Evolutionary conservation across 2,113 vertebrate species (phyloP).

Genomic region (Polypterus bichir): DNA sequence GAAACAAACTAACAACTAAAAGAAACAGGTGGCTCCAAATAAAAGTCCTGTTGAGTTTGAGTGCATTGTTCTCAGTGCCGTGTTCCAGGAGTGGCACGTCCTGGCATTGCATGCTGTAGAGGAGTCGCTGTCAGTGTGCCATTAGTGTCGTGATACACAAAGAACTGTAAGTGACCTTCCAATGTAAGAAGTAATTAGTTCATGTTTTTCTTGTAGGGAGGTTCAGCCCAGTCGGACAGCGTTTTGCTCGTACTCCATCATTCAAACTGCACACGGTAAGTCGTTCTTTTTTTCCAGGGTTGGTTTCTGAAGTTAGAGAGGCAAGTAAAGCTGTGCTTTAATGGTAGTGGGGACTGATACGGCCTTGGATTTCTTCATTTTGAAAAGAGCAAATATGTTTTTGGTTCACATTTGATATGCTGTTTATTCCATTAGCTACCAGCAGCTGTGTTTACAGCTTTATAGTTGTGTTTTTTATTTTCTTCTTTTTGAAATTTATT

Average conservation of each 20-base stretch:
- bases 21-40: background rate
- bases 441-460: too few relatives aligned
- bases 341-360: background rate
- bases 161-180: constrained; percentile 3
- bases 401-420: too few relatives aligned
- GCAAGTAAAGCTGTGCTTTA: background rate
- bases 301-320: too few relatives aligned
- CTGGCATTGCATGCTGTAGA: constrained; percentile 15
- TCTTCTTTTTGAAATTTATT: background rate
- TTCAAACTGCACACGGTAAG: constrained; percentile 63
- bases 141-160: background rate
- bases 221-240: constrained; percentile 58
- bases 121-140: constrained; percentile 5
- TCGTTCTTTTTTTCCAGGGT: background rate
- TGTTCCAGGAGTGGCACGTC: constrained; percentile 15
- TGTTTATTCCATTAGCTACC: too few relatives aligned
- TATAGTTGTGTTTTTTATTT: too few relatives aligned
- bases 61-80: constrained; percentile 6
- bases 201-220: constrained; percentile 58
- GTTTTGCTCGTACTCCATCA: constrained; percentile 48
- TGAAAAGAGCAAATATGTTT: too few relatives aligned
- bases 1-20: too few relatives aligned
- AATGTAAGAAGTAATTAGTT: background rate
- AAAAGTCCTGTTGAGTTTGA: constrained; percentile 15
- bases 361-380: background rate